phyloP scores from a whole-genome alignment of 1,140 invertebrate species.

The Goniozus legneri region DNA sequence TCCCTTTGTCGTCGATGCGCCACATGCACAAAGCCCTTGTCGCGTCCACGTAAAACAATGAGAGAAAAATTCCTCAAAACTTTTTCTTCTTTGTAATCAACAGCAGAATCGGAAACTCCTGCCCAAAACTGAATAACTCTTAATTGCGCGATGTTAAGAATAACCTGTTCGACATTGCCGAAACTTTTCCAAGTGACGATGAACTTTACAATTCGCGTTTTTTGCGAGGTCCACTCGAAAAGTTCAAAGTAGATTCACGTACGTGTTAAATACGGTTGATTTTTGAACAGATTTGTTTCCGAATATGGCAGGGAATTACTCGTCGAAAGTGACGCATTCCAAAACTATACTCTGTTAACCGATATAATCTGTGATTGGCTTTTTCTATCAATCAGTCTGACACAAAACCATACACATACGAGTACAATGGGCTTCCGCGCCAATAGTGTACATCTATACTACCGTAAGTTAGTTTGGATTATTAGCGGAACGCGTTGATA shows the following conservation, averaged over 20 bases:
- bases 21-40: slow-evolving; percentile 1
- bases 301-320: neutral
- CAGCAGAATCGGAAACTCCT: too few species aligned
- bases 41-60: neutral
- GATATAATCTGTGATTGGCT: neutral
- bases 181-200: too few species aligned
- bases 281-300: neutral
- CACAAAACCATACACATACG: neutral
- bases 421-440: neutral
- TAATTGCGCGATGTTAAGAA: too few species aligned
- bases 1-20: slow-evolving; percentile 1
- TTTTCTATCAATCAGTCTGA: neutral
- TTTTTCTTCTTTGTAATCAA: slow-evolving; percentile 1
- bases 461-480: neutral
- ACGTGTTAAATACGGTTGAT: neutral
- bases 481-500: neutral
- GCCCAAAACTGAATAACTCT: too few species aligned
- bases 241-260: neutral
- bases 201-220: neutral
- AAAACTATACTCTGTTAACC: neutral
- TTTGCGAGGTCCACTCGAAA: neutral
- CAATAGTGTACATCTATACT: too few species aligned
- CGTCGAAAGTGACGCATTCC: neutral
- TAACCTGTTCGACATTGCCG: too few species aligned
- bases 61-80: slow-evolving; percentile 4